These are phyloP conservation scores for Luperina nickerlii DNA, from an alignment of 2,888 invertebrate species.

Conservation along the genomic window DNA sequence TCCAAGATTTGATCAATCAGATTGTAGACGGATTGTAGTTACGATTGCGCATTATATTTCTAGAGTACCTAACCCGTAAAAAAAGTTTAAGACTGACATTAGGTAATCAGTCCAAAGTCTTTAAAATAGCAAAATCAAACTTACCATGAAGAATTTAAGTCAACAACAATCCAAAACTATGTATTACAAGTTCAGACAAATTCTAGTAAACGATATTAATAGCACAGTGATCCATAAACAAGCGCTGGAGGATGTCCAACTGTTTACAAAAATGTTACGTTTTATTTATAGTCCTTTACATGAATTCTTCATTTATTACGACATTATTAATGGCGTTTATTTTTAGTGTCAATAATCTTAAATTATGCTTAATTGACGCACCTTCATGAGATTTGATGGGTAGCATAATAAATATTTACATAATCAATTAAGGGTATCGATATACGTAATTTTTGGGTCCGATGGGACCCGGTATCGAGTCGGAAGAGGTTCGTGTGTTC, in stretches of 20 bases:
- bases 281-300: constrained; percentile 65
- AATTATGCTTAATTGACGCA: neutral
- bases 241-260: constrained; percentile 83
- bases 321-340: constrained; percentile 25
- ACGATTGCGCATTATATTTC: neutral
- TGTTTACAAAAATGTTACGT: constrained; percentile 69
- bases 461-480: no score
- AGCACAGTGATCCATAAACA: constrained; percentile 76
- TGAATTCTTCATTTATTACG: constrained; percentile 26
- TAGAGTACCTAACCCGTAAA: neutral
- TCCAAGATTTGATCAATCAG: neutral
- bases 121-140: neutral
- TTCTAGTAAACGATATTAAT: constrained; percentile 69
- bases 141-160: constrained; percentile 11
- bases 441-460: no score
- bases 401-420: no score
- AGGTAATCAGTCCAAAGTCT: constrained; percentile 13
- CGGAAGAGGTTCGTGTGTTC: no score
- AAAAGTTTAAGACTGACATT: neutral
- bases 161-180: constrained; percentile 51
- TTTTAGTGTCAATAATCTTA: constrained; percentile 16
- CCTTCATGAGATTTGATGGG: no score
- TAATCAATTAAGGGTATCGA: no score
- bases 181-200: constrained; percentile 73
- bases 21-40: neutral